Evolutionary conservation across 2,797 vertebrate species (phyloP), one percentile per base, ranked within the genome.

Genomic region (Numenius phaeopus): DNA sequence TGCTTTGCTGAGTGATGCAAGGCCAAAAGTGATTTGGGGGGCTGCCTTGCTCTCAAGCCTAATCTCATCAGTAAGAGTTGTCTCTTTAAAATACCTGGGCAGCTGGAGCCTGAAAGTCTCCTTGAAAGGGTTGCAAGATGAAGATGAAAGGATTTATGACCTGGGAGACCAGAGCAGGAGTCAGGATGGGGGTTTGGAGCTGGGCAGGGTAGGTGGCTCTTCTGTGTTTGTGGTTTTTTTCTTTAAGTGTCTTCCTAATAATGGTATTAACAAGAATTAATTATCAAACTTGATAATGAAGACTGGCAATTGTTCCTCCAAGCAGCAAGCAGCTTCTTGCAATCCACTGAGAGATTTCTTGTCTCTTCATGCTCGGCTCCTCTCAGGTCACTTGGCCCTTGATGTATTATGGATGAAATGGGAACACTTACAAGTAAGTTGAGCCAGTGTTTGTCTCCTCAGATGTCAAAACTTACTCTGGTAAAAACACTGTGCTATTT

Each of bases 401-500:
- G 91, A 15, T 66, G 22, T 34, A 4, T 39, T 34, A 87, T 76
- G 66, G 34, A 52, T 88, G 44, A 84, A 78, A 82, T 12, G 14
- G 19, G 70, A 90, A 81, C 24, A 29, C n/a, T 71, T 77, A 42
- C 21, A 23, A 49, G 52, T 90, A 89, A 83, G 2, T 62, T 83
- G 93, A 94, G 65, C 65, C 67, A 69, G n/a, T 34, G 55, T 88
- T 96, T 94, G 50, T 52, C 65, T 85, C 39, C 77, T 94, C 44
- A 42, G 83, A 87, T 78, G 83, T 34, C 78, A 86, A 81, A 87
- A 91, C 2, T 59, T 77, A 65, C 79, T 87, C 47, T 50, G 34
- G 86, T 92, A 47, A 76, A 83, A 87, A 42, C 61, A 42, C 20
- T 10, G 34, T 14, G 15, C n/a, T 80, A 32, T 55, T 91, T 47